Evolutionary conservation across 2,888 invertebrate genomes (phyloP).

Genomic region (Caenorhabditis sp.): DNA sequence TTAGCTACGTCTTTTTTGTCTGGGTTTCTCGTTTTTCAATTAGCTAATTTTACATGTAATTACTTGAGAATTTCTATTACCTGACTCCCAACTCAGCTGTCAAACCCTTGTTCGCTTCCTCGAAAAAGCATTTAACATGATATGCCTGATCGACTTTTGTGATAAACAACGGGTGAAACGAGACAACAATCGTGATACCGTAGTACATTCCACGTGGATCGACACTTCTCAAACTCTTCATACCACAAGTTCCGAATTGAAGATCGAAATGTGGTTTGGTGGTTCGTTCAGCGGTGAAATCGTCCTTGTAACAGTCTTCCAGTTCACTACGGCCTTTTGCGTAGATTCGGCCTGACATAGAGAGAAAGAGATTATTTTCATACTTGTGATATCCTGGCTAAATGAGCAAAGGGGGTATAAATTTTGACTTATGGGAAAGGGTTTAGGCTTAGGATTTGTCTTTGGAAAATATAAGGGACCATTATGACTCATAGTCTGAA

Average conservation of each 20-base stretch:
- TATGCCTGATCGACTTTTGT: slow-evolving; percentile 71
- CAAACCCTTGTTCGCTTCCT: slow-evolving; percentile 69
- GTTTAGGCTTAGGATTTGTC: too few species aligned
- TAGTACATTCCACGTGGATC: slow-evolving; percentile 71
- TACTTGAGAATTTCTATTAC: neutral
- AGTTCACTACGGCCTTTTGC: slow-evolving; percentile 69
- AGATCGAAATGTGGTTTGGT: slow-evolving; percentile 69
- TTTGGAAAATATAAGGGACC: too few species aligned
- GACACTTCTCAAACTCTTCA: slow-evolving; percentile 70
- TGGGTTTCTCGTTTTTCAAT: too few species aligned
- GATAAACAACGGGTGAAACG: slow-evolving; percentile 70
- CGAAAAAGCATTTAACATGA: slow-evolving; percentile 71
- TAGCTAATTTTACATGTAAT: too few species aligned
- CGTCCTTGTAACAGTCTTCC: slow-evolving; percentile 66
- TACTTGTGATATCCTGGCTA: too few species aligned
- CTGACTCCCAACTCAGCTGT: slow-evolving; percentile 69
- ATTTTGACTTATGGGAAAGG: too few species aligned
- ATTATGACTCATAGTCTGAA: too few species aligned
- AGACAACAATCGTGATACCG: slow-evolving; percentile 70
- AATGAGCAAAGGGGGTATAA: too few species aligned
- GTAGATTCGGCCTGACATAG: slow-evolving; percentile 69
- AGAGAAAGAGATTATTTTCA: too few species aligned
- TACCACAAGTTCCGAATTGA: slow-evolving; percentile 68
- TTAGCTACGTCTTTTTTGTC: too few species aligned
- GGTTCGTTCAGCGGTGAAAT: slow-evolving; percentile 63